Percentiles rank a stretch among this genome's conserved stretches.
phyloP scores from a whole-genome alignment of 2,888 invertebrate genomes.

The Geophilus truncorum region DNA sequence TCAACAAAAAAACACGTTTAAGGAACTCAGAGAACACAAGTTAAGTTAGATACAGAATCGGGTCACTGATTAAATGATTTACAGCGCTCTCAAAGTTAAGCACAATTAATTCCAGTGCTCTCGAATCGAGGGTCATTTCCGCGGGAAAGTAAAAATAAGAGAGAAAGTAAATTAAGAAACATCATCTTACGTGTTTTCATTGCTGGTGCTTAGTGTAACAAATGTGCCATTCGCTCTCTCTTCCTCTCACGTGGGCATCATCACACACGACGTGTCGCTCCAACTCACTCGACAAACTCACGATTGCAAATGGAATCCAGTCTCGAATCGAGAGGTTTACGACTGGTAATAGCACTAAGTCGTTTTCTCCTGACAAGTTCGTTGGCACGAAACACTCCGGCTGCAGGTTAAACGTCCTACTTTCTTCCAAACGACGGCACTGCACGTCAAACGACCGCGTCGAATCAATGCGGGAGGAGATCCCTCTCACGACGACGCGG shows the following conservation, averaged over 20 bases:
- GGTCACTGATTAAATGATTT: constrained; percentile 5
- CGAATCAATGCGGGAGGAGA: neutral
- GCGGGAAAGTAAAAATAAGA: neutral
- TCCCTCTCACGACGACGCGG: neutral
- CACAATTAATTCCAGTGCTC: neutral
- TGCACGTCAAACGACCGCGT: neutral
- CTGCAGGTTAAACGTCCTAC: constrained; percentile 4
- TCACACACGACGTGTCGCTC: neutral
- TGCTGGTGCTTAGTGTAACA: neutral
- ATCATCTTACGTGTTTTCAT: constrained; percentile 21
- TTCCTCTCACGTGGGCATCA: neutral
- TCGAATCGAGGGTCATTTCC: constrained; percentile 10
- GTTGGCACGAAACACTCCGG: neutral
- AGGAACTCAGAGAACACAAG: too few species aligned
- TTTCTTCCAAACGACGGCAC: neutral
- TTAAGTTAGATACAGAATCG: neutral
- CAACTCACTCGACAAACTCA: neutral
- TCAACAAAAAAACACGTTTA: neutral
- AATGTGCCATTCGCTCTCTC: neutral
- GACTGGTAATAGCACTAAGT: neutral
- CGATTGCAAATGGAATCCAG: constrained; percentile 25
- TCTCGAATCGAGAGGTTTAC: constrained; percentile 7
- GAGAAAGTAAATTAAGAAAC: neutral
- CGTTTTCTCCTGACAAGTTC: constrained; percentile 11
- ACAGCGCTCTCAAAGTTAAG: constrained; percentile 2